These are phyloP conservation scores for Sarcophaga variegata DNA, from an alignment of 2,888 invertebrate species.

Conservation along the genomic window DNA sequence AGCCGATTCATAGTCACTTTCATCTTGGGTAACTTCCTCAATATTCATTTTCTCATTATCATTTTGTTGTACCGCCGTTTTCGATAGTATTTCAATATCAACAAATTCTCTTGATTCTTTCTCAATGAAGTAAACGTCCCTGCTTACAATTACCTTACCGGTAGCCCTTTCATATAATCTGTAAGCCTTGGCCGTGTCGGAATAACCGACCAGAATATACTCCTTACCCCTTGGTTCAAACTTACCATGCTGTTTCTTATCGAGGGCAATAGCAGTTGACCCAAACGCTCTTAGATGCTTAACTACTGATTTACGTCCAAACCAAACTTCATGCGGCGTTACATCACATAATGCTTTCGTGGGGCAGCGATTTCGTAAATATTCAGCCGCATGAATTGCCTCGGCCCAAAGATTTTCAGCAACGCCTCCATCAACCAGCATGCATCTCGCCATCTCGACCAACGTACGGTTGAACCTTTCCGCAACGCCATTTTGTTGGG, in stretches of 20 bases:
- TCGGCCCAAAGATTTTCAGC: background rate
- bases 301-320: conserved; percentile 2
- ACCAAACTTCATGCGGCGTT: conserved; percentile 28
- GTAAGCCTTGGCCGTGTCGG: conserved; percentile 48
- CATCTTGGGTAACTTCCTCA: no score
- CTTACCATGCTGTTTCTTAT: conserved; percentile 30
- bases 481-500: conserved; percentile 4
- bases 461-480: conserved; percentile 7
- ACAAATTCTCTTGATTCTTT: background rate
- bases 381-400: background rate
- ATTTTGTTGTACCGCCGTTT: background rate
- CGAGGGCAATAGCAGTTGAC: conserved; percentile 16
- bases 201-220: conserved; percentile 26
- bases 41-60: background rate
- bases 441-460: conserved; percentile 15
- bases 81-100: background rate
- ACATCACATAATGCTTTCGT: background rate
- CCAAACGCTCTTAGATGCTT: conserved; percentile 34
- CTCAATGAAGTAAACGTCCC: conserved; percentile 38
- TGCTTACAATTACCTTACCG: conserved; percentile 35
- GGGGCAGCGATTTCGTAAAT: background rate
- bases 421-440: background rate
- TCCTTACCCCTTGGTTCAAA: conserved; percentile 26
- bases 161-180: conserved; percentile 40
- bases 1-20: no score